Base-by-base conservation (phyloP, 2,797 vertebrate species). In the Limosa lapponica region DNA sequence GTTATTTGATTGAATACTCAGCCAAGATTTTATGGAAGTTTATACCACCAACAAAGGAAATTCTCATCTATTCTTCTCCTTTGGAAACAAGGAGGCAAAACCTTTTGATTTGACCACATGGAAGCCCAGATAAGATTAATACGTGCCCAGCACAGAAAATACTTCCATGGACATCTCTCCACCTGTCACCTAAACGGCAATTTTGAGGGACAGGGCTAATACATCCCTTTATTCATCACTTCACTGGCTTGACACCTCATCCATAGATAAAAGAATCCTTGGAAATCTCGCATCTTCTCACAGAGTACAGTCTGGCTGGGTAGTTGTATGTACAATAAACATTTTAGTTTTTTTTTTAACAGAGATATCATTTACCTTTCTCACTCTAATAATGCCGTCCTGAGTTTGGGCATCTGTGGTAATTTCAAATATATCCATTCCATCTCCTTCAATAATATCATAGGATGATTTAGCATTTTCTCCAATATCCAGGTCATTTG, bases 391-490 rank as follows among this genome's bases (percentile, higher is more conserved):
- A 93, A 99, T 97, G 83, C 99, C 99, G n/a, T 99, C 99, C 94
- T 99, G 99, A 51, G 99, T 99, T 96, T 99, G 99, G 28, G 98
- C 20, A 92, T 99, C 99, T 1, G 99, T 99, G 19, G 98, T 91
- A 65, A 99, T 99, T 98, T 99, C 99, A 96, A 99, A 99, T 28
- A 99, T 75, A 73, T 99, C 98, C 82, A 98, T 98, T 61, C 99
- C 99, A 34, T 99, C 99, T 88, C 99, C 99, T 89, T 99, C 99
- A 70, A 99, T 98, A 89, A 99, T 99, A 95, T 97, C 99, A 96
- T 99, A 99, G 1, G 98, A 98, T 0, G 99, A 99, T 94, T 98
- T 99, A 34, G 99, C 99, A 58, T 99, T 99, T 81, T 99, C 99
- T 11, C 99, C 99, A 34, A 98, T 98, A 96, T 99, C 99, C 94